Conservation (phyloP, 2,888 invertebrate species). For the Busseola fusca region DNA sequence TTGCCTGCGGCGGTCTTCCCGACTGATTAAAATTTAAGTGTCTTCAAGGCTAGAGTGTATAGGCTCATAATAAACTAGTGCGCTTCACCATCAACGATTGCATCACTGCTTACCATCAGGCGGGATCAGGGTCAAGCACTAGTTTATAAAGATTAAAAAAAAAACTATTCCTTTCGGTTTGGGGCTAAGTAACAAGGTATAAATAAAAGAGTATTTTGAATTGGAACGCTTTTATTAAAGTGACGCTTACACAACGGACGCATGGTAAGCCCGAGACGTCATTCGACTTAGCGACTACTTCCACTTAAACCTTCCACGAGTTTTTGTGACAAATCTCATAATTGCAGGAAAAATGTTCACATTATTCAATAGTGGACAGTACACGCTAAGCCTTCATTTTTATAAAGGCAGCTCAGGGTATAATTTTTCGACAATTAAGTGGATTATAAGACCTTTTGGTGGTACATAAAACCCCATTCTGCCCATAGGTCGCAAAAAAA, state of each 20-base stretch:
- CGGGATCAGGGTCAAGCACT: too few relatives aligned
- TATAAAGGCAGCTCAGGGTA: neutral
- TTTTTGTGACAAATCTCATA: slow-evolving; percentile 1
- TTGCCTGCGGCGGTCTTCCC: too few relatives aligned
- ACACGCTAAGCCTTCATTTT: slow-evolving; percentile 3
- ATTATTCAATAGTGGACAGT: neutral
- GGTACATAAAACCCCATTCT: neutral
- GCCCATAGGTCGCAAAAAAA: slow-evolving; percentile 1
- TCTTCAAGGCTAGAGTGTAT: too few relatives aligned
- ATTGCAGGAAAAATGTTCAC: neutral
- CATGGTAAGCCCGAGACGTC: slow-evolving; percentile 31
- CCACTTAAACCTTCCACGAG: neutral
- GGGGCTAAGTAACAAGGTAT: neutral
- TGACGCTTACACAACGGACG: slow-evolving; percentile 38
- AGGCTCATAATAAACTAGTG: too few relatives aligned
- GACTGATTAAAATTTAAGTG: too few relatives aligned
- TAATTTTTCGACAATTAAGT: neutral
- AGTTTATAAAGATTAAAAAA: too few relatives aligned
- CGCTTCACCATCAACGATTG: too few relatives aligned
- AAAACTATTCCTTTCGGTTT: too few relatives aligned
- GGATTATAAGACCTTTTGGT: neutral
- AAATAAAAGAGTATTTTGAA: slow-evolving; percentile 24
- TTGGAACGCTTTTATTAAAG: slow-evolving; percentile 50
- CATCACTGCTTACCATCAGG: too few relatives aligned
- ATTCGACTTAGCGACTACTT: slow-evolving; percentile 11